A percentile compares a stretch with the other conserved stretches of the same genome.
These are phyloP conservation scores for Diceros bicornis DNA, from an alignment of 2,797 vertebrate genomes.

Conservation along the genomic window DNA sequence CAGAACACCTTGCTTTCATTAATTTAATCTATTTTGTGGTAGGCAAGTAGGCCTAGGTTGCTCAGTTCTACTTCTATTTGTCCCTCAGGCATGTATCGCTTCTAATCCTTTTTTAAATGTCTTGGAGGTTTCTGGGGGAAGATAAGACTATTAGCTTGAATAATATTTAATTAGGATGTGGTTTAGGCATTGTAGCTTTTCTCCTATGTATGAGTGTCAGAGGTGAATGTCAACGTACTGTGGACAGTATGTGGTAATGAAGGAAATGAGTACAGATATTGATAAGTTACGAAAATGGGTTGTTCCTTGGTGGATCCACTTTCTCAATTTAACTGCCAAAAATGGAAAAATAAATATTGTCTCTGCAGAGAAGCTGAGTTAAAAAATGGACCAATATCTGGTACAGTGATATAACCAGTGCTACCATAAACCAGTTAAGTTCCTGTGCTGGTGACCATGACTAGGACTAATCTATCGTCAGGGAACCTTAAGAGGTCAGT, in stretches of 20 bases:
- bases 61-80: not conserved
- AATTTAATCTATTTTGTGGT: constrained; percentile 46
- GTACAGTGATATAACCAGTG: not conserved
- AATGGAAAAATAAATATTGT: not conserved
- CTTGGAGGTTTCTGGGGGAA: not conserved
- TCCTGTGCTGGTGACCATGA: not conserved
- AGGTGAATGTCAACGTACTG: not conserved
- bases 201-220: not conserved
- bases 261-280: not conserved
- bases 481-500: not conserved
- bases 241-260: not conserved
- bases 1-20: not conserved
- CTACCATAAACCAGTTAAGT: not conserved
- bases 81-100: not conserved
- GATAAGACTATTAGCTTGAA: constrained; percentile 42
- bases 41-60: not conserved
- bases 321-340: not conserved
- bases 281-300: not conserved
- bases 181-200: constrained; percentile 40
- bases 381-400: not conserved
- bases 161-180: constrained; percentile 66
- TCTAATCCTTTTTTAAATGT: not conserved
- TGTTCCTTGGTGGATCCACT: not conserved
- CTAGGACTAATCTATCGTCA: not conserved
- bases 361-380: not conserved